Evolutionary conservation across 2,797 vertebrate species (phyloP).

Genomic region (Coccyzus lansbergi): DNA sequence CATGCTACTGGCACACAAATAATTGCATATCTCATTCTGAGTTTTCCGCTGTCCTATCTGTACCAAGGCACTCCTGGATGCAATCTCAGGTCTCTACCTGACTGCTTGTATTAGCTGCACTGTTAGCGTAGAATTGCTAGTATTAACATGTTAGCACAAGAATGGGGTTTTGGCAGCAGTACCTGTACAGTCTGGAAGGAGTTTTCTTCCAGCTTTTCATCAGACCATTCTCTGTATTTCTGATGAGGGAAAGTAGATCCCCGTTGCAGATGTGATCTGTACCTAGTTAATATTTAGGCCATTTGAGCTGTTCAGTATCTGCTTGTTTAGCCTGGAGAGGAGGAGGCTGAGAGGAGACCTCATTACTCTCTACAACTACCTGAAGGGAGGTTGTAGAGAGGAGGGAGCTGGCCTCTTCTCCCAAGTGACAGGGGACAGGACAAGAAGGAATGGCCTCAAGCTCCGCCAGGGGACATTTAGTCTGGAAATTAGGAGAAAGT

Average conservation of each 20-base stretch:
- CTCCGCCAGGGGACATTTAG: too few species aligned
- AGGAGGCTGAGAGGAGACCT: too few species aligned
- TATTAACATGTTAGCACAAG: neutral
- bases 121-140: neutral
- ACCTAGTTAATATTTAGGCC: neutral
- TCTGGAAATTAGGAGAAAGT: too few species aligned
- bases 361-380: too few species aligned
- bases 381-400: too few species aligned
- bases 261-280: fast-evolving
- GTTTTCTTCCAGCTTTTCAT: neutral
- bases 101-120: neutral
- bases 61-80: too few species aligned
- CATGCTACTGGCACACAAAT: neutral
- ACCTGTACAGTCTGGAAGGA: neutral
- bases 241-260: neutral
- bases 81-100: neutral
- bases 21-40: neutral
- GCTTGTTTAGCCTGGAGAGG: too few species aligned
- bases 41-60: neutral
- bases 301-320: neutral
- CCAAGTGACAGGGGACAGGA: too few species aligned
- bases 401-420: too few species aligned
- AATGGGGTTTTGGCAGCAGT: neutral
- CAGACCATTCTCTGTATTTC: neutral
- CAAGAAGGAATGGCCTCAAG: too few species aligned